Conservation (phyloP, 2,797 vertebrate species). For the Lithobates sylvaticus region DNA sequence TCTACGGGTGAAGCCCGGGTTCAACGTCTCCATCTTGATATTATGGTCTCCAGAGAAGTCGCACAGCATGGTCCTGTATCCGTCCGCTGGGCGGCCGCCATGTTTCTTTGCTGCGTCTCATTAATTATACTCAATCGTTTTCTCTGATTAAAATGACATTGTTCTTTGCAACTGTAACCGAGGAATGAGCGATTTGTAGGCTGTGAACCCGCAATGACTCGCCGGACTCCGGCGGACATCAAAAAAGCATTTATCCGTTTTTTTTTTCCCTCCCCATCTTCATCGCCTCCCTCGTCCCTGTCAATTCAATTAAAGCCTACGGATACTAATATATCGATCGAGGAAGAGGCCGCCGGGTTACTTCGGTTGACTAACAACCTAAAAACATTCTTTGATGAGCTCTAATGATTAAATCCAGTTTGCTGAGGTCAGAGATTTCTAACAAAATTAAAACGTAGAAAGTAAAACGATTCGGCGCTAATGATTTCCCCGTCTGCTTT, state of each 20-base stretch:
- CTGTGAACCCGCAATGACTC: background rate
- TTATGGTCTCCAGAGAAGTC: too few relatives aligned
- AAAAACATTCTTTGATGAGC: constrained; percentile 32
- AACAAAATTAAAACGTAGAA: constrained; percentile 17
- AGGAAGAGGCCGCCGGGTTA: background rate
- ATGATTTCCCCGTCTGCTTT: constrained; percentile 23
- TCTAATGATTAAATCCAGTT: constrained; percentile 21
- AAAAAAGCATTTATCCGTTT: background rate
- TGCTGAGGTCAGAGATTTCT: constrained; percentile 19
- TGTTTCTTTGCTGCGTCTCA: background rate
- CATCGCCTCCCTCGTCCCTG: background rate
- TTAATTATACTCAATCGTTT: constrained; percentile 8
- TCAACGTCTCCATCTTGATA: too few relatives aligned
- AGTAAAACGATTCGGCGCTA: background rate
- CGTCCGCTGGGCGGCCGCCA: background rate
- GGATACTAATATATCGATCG: constrained; percentile 1
- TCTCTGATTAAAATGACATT: background rate
- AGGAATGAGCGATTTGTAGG: background rate
- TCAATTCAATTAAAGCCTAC: constrained; percentile 7
- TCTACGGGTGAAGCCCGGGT: too few relatives aligned
- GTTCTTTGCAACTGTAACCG: background rate
- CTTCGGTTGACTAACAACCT: constrained; percentile 34
- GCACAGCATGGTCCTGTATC: too few relatives aligned
- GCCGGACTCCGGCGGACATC: background rate
- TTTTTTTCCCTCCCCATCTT: background rate